Evolutionary conservation across 2,797 vertebrate genomes (phyloP), one percentile per base, ranked within the genome.

Genomic region (Micropoecilia bifurca): DNA sequence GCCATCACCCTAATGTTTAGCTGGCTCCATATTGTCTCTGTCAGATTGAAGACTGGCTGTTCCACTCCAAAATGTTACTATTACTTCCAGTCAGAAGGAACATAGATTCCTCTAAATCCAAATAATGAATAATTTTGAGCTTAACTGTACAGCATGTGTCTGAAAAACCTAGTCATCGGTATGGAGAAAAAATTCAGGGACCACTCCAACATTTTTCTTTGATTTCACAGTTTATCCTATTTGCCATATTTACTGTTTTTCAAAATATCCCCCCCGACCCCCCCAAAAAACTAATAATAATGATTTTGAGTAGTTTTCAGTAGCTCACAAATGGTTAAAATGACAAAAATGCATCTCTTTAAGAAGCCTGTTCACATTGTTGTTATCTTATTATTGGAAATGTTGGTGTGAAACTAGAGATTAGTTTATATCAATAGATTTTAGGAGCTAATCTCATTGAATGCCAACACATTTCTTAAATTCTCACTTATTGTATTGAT

Each of bases 401-500:
- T 41, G 33, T 63, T 1, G 22, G 33, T n/a, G 68, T 71, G 25
- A 71, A 71, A 28, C 41, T 45, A 45, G 10, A 71, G 41, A 71
- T 53, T 25, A n/a, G 48, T 39, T 39, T 36, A 25, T 25, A 39
- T 10, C 22, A 68, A 6, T 66, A 4, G 61, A 66, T 39, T 16
- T 61, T 18, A 18, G 30, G 14, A 33, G 59, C 16, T 61, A 39
- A 66, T 33, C 33, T 66, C 20, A 28, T 88, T 81, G 88, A 84
- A 78, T 91, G 83, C 71, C 85, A 87, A 88, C 88, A 85, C 80
- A 81, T 76, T 80, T 78, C 76, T 79, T 75, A 80, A 73, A 82
- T 74, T 80, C 69, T 76, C 25, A 53, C 81, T 81, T 77, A 71
- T 83, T 90, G 78, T 87, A 78, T 86, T 78, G 77, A 73, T 28